Conservation (phyloP, 1,140 invertebrate species). For the Rhagoletis zephyria region DNA sequence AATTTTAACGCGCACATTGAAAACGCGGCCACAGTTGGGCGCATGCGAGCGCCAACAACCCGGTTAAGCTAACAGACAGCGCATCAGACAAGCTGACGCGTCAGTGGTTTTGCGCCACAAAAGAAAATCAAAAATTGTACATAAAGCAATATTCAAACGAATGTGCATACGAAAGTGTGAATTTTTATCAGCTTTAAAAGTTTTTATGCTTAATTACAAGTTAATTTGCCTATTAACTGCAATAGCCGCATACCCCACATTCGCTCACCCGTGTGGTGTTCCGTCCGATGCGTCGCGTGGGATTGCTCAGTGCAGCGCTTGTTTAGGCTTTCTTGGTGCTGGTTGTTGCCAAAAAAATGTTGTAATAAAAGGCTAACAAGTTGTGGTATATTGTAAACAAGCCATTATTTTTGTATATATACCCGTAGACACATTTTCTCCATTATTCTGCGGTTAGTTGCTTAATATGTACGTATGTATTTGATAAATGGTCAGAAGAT, state of each 20-base stretch:
- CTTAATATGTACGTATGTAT: too few species aligned
- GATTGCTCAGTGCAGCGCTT: background rate
- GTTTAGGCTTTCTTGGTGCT: too few species aligned
- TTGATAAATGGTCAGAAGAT: too few species aligned
- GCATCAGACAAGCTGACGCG: constrained; percentile 44
- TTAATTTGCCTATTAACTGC: constrained; percentile 33
- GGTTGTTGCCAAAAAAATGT: too few species aligned
- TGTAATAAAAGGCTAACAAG: too few species aligned
- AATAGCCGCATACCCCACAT: background rate
- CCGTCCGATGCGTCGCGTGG: background rate
- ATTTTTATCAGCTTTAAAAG: constrained; percentile 4
- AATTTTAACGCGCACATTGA: background rate
- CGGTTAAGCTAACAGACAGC: constrained; percentile 36
- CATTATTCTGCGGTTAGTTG: too few species aligned
- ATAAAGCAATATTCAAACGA: background rate
- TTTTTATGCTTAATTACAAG: constrained; percentile 42
- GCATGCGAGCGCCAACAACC: background rate
- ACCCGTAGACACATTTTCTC: too few species aligned
- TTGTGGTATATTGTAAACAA: too few species aligned
- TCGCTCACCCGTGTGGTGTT: too few species aligned
- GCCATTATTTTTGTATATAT: too few species aligned
- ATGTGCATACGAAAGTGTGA: background rate
- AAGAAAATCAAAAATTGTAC: background rate
- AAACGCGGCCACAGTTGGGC: constrained; percentile 3
- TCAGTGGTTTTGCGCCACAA: background rate